Base-by-base conservation (phyloP, 1,140 invertebrate species). In the Euwallacea similis region DNA sequence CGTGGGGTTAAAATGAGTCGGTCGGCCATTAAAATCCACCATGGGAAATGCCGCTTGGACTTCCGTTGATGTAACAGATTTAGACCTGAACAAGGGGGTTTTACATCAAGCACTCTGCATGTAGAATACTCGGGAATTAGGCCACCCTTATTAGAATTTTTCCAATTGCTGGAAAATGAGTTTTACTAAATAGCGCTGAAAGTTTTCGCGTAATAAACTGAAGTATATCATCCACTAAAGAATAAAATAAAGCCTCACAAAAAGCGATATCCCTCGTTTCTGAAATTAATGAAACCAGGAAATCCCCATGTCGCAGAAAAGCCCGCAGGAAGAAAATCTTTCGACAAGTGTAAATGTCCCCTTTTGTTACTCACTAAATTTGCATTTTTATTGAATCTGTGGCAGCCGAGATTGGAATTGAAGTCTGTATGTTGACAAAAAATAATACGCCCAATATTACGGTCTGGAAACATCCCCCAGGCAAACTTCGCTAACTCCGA, bases 381-480 rank as follows among this genome's bases (percentile, higher is more conserved):
- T 78, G 77, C 79, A 81, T 80, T 79, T 80, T 80, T 80, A 80
- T 80, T 80, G 79, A 79, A 79, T 80, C 76, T 79, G 74, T 75
- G 79, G 75, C 76, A 74, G 69, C 75, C 59, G 71, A 79, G 78
- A 79, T 80, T 79, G 79, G 74, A 80, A 78, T 79, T 77, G 75
- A 77, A 79, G 75, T 75, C 77, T 67, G 70, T 73, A 76, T 77
- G 79, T 77, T 76, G 74, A 78, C 77, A 79, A 79, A 80, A 80
- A 80, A 79, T 78, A 75, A 79, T 78, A 75, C 74, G 72, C 67
- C 73, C 77, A 77, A 78, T 80, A 78, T 79, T 76, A 73, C 69
- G 74, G 64, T 71, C 71, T 46, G 46, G 67, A 56, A 61, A 60
- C 44, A 44, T 53, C 50, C 71, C 66, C 50, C 10, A 53, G 21